Conservation (phyloP, 2,797 vertebrate species). For the Gouania willdenowi region DNA sequence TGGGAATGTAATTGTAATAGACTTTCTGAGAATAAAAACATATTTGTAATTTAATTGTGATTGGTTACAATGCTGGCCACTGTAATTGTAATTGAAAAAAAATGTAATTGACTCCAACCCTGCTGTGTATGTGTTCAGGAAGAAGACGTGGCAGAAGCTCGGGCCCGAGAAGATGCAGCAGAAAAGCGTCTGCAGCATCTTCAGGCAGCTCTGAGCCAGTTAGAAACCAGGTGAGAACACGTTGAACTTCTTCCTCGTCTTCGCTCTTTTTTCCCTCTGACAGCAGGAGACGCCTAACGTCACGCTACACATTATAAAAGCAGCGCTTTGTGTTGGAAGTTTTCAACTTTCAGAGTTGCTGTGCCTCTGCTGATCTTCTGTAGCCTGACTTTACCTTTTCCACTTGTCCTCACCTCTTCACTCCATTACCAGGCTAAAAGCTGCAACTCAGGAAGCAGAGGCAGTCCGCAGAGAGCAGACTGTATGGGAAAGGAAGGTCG, state of each 20-base stretch:
- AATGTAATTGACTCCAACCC: too few species aligned
- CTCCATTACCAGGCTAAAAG: conserved; percentile 71
- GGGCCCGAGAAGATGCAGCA: conserved; percentile 80
- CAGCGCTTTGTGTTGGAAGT: background rate
- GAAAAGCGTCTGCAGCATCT: conserved; percentile 83
- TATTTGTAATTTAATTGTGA: too few species aligned
- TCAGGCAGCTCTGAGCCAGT: conserved; percentile 79
- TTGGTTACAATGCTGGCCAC: too few species aligned
- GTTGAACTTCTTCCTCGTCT: background rate
- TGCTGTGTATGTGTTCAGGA: conserved; percentile 75
- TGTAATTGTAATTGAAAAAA: too few species aligned
- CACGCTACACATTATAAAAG: too few species aligned
- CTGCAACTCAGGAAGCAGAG: conserved; percentile 77
- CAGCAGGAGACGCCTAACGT: too few species aligned
- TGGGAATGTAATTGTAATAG: too few species aligned
- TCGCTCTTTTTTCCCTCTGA: too few species aligned
- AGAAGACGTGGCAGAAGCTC: conserved; percentile 76
- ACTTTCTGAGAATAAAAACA: too few species aligned
- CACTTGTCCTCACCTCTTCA: conserved; percentile 5
- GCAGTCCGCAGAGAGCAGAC: conserved; percentile 74
- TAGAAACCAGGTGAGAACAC: conserved; percentile 82
- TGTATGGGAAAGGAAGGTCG: conserved; percentile 81
- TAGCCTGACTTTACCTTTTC: background rate
- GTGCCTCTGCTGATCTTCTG: conserved; percentile 4
- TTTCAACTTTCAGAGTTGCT: background rate